phyloP scores from a whole-genome alignment of 2,113 vertebrate genomes.

The Sorex araneus region DNA sequence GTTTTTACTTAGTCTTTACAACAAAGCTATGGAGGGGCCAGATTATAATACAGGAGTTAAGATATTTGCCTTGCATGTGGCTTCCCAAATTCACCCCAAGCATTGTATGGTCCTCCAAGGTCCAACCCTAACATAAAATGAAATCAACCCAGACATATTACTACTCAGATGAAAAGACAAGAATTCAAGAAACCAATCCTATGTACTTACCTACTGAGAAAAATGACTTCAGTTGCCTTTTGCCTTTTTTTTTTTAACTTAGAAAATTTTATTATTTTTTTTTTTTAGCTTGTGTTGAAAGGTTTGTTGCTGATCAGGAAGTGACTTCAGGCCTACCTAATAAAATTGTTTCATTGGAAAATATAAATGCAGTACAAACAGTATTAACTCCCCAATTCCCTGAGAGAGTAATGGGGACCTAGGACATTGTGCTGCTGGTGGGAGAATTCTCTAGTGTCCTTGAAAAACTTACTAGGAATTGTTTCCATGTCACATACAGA shows the following conservation, averaged over 20 bases:
- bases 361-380: conserved; percentile 34
- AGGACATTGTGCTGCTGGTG: not conserved
- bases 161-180: not conserved
- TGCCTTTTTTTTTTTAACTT: not conserved
- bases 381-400: not conserved
- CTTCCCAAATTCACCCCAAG: too few species aligned
- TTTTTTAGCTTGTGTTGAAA: too few species aligned
- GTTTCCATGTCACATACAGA: conserved; percentile 11
- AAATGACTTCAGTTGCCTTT: conserved; percentile 14
- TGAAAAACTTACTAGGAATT: too few species aligned
- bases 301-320: conserved; percentile 17
- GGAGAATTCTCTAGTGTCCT: not conserved
- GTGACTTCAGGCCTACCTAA: not conserved
- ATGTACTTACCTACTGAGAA: not conserved
- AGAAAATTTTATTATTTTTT: too few species aligned
- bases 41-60: too few species aligned
- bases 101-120: too few species aligned
- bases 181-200: conserved; percentile 35
- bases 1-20: not conserved
- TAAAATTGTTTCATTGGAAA: conserved; percentile 52
- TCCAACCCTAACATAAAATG: too few species aligned
- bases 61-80: too few species aligned
- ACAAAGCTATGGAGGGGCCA: too few species aligned
- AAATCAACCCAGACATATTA: too few species aligned
- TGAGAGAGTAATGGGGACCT: not conserved